These are phyloP conservation scores for Chelonus formosanus DNA, from an alignment of 2,888 invertebrate species.

Conservation along the genomic window DNA sequence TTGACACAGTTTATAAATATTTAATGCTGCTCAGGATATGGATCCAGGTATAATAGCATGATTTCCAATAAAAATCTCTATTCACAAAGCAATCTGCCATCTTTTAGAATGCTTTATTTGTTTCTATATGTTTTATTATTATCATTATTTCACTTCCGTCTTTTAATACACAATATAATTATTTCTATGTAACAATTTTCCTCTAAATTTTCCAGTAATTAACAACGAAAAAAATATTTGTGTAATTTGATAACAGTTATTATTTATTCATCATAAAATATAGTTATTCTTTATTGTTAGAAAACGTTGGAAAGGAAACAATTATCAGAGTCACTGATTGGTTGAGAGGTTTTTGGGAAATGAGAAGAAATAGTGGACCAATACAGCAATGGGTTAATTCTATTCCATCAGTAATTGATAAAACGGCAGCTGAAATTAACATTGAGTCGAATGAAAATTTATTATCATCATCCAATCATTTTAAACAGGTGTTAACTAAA, in stretches of 20 bases:
- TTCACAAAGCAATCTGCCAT: too few relatives aligned
- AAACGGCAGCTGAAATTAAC: constrained; percentile 38
- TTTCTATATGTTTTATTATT: too few relatives aligned
- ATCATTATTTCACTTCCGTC: too few relatives aligned
- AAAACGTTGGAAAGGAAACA: constrained; percentile 57
- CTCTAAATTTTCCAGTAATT: too few relatives aligned
- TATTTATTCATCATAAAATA: too few relatives aligned
- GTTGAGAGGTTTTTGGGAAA: constrained; percentile 66
- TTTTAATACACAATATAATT: too few relatives aligned
- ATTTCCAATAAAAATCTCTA: neutral
- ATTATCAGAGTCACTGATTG: constrained; percentile 58
- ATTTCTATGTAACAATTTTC: too few relatives aligned
- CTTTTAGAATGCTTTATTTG: too few relatives aligned
- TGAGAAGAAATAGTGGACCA: constrained; percentile 72
- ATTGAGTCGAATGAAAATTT: constrained; percentile 34
- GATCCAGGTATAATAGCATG: constrained; percentile 44
- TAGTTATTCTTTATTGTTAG: constrained; percentile 38
- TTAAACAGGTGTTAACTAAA: constrained; percentile 42
- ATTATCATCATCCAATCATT: constrained; percentile 34
- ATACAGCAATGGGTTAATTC: constrained; percentile 83
- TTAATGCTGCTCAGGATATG: constrained; percentile 45
- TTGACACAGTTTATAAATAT: constrained; percentile 32
- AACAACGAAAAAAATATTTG: too few relatives aligned
- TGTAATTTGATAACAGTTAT: too few relatives aligned
- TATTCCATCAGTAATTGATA: constrained; percentile 66